Evolutionary conservation across 2,797 vertebrate genomes (phyloP).

Genomic region (Semotilus atromaculatus): DNA sequence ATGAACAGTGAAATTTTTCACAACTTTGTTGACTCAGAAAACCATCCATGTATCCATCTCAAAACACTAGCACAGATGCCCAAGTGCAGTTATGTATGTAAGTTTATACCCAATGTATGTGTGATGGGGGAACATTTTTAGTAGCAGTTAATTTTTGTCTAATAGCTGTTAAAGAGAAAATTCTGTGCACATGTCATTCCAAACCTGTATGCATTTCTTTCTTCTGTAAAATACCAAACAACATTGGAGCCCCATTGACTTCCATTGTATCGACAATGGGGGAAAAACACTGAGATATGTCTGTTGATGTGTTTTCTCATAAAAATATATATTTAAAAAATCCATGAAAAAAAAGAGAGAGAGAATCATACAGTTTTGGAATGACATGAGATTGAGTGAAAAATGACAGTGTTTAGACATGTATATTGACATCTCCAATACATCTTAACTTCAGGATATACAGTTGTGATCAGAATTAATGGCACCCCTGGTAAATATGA

Average conservation of each 20-base stretch:
- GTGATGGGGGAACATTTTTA: background rate
- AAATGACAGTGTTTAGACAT: background rate
- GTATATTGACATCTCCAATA: background rate
- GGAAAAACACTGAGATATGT: too few species aligned
- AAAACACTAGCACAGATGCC: constrained; percentile 9
- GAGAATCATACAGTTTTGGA: background rate
- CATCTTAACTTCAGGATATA: too few species aligned
- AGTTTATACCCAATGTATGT: background rate
- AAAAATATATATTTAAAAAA: background rate
- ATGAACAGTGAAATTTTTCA: constrained; percentile 35
- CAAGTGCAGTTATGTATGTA: constrained; percentile 9
- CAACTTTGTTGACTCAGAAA: constrained; percentile 38
- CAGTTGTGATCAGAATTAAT: too few species aligned
- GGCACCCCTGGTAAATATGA: too few species aligned
- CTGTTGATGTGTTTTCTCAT: too few species aligned
- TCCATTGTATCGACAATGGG: background rate
- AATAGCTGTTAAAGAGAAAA: background rate
- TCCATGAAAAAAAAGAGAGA: too few species aligned
- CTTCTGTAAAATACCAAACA: background rate
- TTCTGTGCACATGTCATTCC: too few species aligned
- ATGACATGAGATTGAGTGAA: background rate
- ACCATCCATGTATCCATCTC: constrained; percentile 4
- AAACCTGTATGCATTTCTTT: background rate
- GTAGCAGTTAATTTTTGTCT: background rate
- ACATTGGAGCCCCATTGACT: background rate